Conservation (phyloP, 2,888 invertebrate genomes). For the Drosophila dives region DNA sequence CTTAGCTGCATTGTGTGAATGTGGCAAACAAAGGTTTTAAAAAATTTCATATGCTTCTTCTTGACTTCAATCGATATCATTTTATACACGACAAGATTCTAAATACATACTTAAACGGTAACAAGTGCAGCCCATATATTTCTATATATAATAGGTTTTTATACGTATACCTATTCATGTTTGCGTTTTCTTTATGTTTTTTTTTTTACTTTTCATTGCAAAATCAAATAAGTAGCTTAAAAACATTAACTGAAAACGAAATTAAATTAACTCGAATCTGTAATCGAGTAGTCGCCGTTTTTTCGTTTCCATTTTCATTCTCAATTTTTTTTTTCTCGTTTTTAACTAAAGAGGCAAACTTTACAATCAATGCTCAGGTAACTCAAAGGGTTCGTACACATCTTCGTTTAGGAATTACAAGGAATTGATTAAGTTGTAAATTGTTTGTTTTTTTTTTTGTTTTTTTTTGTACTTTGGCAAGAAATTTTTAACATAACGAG, state of each 20-base stretch:
- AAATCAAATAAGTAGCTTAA: constrained; percentile 20
- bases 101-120: constrained; percentile 62
- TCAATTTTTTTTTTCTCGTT: constrained; percentile 11
- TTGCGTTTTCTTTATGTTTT: background rate
- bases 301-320: constrained; percentile 15
- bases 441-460: constrained; percentile 29
- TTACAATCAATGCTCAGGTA: constrained; percentile 56
- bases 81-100: constrained; percentile 33
- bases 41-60: constrained; percentile 62
- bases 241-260: constrained; percentile 47
- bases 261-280: constrained; percentile 31
- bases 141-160: constrained; percentile 16
- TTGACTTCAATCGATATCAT: constrained; percentile 39
- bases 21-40: constrained; percentile 44
- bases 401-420: constrained; percentile 69
- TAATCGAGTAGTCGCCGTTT: constrained; percentile 15
- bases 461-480: constrained; percentile 75
- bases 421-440: constrained; percentile 70
- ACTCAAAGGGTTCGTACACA: constrained; percentile 61
- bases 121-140: constrained; percentile 70
- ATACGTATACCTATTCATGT: constrained; percentile 15
- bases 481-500: constrained; percentile 77
- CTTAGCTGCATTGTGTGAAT: constrained; percentile 17
- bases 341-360: constrained; percentile 45
- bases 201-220: constrained; percentile 14